Evolutionary conservation across 1,140 invertebrate genomes (phyloP).

Genomic region (Liolophura sinensis): DNA sequence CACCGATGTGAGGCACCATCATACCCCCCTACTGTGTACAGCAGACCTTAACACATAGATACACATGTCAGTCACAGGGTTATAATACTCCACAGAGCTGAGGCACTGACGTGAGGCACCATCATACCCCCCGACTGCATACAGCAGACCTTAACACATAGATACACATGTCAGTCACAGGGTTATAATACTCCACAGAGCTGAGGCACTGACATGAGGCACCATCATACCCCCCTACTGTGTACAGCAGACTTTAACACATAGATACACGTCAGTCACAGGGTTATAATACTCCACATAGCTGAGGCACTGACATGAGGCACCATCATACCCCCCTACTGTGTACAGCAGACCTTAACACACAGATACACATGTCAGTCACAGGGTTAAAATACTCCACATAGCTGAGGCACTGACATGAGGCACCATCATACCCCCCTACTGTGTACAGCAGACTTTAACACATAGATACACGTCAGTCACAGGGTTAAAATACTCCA

Average conservation of each 20-base stretch:
- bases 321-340: constrained; percentile 5
- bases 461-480: too few relatives aligned
- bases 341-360: too few relatives aligned
- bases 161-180: not conserved
- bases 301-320: constrained; percentile 13
- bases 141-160: too few relatives aligned
- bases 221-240: constrained; percentile 4
- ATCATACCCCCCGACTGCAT: constrained; percentile 2
- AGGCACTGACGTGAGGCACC: constrained; percentile 14
- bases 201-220: constrained; percentile 14
- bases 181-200: not conserved
- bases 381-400: not conserved
- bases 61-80: not conserved
- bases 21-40: too few relatives aligned
- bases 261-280: too few relatives aligned
- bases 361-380: too few relatives aligned
- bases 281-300: not conserved
- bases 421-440: constrained; percentile 6
- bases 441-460: too few relatives aligned
- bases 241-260: too few relatives aligned
- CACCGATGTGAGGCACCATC: constrained; percentile 15
- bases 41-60: too few relatives aligned
- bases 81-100: not conserved
- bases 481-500: not conserved
- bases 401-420: constrained; percentile 13